phyloP scores from a whole-genome alignment of 2,113 vertebrate species.

The Mormyrus iriodes region DNA sequence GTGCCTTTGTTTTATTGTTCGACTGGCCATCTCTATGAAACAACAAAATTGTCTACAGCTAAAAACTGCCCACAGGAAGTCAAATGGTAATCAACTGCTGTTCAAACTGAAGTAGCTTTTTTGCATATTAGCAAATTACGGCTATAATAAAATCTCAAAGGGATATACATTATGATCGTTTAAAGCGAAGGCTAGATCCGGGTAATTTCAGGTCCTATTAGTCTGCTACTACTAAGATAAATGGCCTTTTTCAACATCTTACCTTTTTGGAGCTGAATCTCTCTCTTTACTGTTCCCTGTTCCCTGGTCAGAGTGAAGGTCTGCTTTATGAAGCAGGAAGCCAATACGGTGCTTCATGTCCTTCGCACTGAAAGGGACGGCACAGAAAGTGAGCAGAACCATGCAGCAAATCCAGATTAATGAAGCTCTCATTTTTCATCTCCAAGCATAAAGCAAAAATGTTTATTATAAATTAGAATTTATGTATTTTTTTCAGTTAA shows the following conservation, averaged over 20 bases:
- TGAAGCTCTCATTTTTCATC: neutral
- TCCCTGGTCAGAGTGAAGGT: constrained; percentile 64
- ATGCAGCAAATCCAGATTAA: neutral
- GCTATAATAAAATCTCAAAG: neutral
- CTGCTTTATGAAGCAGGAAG: constrained; percentile 81
- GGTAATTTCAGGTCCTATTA: neutral
- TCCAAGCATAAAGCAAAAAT: neutral
- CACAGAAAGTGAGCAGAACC: neutral
- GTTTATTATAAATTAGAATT: neutral
- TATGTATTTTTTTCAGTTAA: neutral
- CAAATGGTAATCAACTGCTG: neutral
- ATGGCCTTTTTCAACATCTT: constrained; percentile 24
- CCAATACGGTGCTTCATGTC: constrained; percentile 89
- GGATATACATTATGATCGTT: no score
- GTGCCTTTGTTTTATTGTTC: neutral
- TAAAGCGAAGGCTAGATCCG: neutral
- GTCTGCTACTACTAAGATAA: neutral
- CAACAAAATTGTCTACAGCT: neutral
- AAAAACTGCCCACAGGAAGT: neutral
- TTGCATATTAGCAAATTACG: neutral
- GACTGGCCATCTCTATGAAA: neutral
- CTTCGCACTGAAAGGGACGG: constrained; percentile 66
- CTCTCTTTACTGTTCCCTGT: constrained; percentile 67
- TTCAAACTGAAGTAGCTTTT: neutral
- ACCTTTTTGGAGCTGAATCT: constrained; percentile 65